Evolutionary conservation across 2,113 vertebrate species (phyloP).

Genomic region (Varanus salvator): DNA sequence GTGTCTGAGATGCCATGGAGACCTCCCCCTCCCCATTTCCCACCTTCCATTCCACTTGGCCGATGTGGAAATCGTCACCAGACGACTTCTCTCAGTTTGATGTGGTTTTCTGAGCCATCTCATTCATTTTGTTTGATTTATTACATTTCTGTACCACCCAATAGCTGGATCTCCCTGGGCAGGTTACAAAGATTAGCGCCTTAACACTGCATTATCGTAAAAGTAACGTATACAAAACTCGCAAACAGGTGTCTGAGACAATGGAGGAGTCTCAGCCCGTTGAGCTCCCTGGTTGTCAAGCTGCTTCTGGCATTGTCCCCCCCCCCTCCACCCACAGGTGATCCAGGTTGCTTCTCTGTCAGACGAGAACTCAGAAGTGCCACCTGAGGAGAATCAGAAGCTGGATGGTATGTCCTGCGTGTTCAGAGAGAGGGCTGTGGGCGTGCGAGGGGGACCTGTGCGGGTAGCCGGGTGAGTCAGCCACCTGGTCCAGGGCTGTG

Average conservation of each 20-base stretch:
- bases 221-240: too few relatives aligned
- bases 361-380: slow-evolving; percentile 81
- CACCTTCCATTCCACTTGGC: neutral
- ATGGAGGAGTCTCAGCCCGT: neutral
- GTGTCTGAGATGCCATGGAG: neutral
- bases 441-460: too few relatives aligned
- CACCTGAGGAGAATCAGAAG: slow-evolving; percentile 74
- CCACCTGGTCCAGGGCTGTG: neutral
- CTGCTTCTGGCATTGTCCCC: neutral
- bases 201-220: too few relatives aligned
- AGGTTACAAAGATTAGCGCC: too few relatives aligned
- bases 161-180: too few relatives aligned
- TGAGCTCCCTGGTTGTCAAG: too few relatives aligned
- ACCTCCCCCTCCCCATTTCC: neutral
- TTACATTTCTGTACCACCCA: too few relatives aligned
- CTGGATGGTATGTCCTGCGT: slow-evolving; percentile 79
- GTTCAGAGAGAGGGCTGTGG: neutral
- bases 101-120: too few relatives aligned
- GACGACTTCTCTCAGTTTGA: too few relatives aligned
- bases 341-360: slow-evolving; percentile 92
- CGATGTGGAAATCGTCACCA: neutral
- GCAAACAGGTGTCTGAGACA: too few relatives aligned
- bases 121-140: too few relatives aligned
- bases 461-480: too few relatives aligned
- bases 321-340: slow-evolving; percentile 77